Evolutionary conservation across 2,797 vertebrate genomes (phyloP).

Genomic region (Phataginus tricuspis): DNA sequence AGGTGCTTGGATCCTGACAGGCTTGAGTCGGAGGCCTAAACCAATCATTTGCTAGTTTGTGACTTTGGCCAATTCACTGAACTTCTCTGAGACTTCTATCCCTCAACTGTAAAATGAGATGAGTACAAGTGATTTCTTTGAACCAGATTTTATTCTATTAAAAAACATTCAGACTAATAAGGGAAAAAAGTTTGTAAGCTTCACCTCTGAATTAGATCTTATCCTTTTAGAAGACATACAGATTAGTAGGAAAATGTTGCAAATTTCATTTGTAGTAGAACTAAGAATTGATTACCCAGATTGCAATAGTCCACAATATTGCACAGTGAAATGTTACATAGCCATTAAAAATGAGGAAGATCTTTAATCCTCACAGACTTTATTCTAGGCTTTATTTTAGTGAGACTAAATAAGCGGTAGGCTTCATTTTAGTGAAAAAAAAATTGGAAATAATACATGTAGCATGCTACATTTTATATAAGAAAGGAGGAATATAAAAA

Average conservation of each 20-base stretch:
- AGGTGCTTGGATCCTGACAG: background rate
- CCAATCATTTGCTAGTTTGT: background rate
- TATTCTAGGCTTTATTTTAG: too few species aligned
- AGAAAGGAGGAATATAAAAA: background rate
- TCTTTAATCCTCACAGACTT: background rate
- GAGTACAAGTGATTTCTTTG: background rate
- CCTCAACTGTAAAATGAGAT: background rate
- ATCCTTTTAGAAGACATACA: background rate
- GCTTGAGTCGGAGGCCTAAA: background rate
- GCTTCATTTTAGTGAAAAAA: constrained; percentile 41
- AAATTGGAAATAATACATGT: background rate
- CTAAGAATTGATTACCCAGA: background rate
- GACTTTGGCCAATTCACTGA: background rate
- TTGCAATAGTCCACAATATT: too few species aligned
- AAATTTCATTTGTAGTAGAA: background rate
- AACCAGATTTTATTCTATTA: background rate
- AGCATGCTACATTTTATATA: background rate
- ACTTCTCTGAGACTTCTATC: background rate
- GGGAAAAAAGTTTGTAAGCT: background rate
- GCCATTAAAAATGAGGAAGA: background rate
- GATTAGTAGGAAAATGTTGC: background rate
- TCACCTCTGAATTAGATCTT: background rate
- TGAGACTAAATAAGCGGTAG: background rate
- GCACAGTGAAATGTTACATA: background rate
- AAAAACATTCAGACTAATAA: background rate